phyloP scores from a whole-genome alignment of 2,888 invertebrate genomes.

The Lepas anatifera region DNA sequence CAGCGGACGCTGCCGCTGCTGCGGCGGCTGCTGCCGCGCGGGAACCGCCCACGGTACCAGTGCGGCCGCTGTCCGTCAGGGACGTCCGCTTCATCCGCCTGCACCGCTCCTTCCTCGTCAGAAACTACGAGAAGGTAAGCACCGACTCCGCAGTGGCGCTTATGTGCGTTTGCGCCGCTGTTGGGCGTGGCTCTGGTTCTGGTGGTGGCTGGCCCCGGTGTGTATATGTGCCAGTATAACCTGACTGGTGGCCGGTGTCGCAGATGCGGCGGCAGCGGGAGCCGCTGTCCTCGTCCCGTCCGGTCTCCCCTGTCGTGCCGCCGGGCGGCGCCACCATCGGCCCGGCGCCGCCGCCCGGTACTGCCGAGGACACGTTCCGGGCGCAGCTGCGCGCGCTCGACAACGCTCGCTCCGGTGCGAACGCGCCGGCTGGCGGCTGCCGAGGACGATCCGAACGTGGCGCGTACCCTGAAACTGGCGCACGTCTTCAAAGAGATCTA shows the following conservation, averaged over 20 bases:
- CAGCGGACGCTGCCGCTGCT: no score
- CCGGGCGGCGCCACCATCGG: conserved; percentile 13
- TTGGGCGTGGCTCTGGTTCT: conserved; percentile 52
- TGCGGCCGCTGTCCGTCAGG: conserved; percentile 68
- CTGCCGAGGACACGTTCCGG: conserved; percentile 40
- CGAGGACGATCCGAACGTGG: conserved; percentile 69
- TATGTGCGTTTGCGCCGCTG: conserved; percentile 62
- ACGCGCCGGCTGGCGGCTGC: conserved; percentile 59
- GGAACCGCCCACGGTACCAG: conserved; percentile 33
- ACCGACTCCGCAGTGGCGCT: conserved; percentile 70
- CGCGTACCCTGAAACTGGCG: conserved; percentile 63
- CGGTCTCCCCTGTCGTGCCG: conserved; percentile 14
- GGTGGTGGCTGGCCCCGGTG: conserved; percentile 42
- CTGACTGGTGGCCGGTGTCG: no score
- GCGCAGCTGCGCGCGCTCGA: conserved; percentile 46
- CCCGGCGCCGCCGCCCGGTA: neutral
- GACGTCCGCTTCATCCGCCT: conserved; percentile 66
- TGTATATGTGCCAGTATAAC: no score
- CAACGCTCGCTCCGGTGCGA: conserved; percentile 53
- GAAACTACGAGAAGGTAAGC: conserved; percentile 71
- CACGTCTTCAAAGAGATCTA: conserved; percentile 64
- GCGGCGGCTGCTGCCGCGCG: conserved; percentile 58
- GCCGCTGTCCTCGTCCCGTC: conserved; percentile 18
- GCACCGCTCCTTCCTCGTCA: conserved; percentile 70
- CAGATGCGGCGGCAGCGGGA: conserved; percentile 20